Evolutionary conservation across 1,140 invertebrate species (phyloP).

Genomic region (Drosophila truncata): DNA sequence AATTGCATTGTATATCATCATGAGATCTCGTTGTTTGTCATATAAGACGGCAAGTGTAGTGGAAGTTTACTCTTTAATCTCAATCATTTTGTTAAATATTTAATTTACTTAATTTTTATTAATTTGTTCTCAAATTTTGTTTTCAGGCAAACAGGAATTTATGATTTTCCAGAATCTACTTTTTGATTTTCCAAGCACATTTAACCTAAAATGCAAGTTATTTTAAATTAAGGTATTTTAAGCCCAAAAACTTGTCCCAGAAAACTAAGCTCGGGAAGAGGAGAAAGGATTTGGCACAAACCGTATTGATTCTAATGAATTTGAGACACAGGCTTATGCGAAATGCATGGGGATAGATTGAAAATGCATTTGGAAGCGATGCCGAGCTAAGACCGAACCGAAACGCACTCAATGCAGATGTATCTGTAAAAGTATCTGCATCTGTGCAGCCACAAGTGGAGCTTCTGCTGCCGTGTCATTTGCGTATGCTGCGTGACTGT

Average conservation of each 20-base stretch:
- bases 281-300: neutral
- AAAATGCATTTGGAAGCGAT: slow-evolving; percentile 31
- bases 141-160: too few species aligned
- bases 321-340: slow-evolving; percentile 4
- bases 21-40: too few species aligned
- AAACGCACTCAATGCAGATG: slow-evolving; percentile 14
- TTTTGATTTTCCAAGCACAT: too few species aligned
- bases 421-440: slow-evolving; percentile 11
- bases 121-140: too few species aligned
- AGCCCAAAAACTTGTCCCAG: neutral
- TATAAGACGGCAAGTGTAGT: too few species aligned
- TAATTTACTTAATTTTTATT: too few species aligned
- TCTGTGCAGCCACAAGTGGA: slow-evolving; percentile 24
- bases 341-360: slow-evolving; percentile 9
- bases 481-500: slow-evolving; percentile 27
- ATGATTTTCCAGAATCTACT: too few species aligned
- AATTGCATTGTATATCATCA: too few species aligned
- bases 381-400: neutral
- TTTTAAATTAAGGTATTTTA: neutral
- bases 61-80: too few species aligned
- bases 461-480: slow-evolving; percentile 34
- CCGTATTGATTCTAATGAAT: slow-evolving; percentile 1
- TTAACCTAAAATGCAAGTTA: neutral
- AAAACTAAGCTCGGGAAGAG: neutral
- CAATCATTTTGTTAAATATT: too few species aligned